These are phyloP conservation scores for Parus major DNA, from an alignment of 2,113 vertebrate species.

Conservation along the genomic window DNA sequence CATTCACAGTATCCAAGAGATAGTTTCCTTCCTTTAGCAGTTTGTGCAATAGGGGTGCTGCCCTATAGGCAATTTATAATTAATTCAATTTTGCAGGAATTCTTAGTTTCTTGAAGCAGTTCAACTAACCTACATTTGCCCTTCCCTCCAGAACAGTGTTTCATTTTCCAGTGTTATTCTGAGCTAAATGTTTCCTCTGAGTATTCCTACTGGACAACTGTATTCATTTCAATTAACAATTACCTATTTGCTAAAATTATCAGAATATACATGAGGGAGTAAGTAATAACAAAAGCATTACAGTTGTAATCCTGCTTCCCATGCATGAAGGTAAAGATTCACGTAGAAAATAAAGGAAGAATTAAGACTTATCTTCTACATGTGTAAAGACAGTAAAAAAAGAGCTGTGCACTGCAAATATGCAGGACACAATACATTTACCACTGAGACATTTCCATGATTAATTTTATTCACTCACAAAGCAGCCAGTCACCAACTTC, in stretches of 20 bases:
- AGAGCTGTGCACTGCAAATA: background rate
- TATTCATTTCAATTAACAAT: conserved; percentile 39
- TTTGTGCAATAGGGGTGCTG: background rate
- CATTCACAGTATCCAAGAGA: background rate
- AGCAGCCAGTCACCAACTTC: background rate
- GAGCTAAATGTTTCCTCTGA: conserved; percentile 1
- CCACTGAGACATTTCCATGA: background rate
- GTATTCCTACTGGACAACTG: conserved; percentile 1
- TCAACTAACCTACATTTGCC: conserved; percentile 43
- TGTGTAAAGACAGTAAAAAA: background rate
- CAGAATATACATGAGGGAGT: background rate
- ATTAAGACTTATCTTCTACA: background rate
- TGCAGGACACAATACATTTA: background rate
- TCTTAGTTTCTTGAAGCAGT: background rate
- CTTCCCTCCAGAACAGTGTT: conserved; percentile 16
- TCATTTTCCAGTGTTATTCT: conserved; percentile 53
- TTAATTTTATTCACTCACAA: background rate
- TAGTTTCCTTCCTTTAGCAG: conserved; percentile 14
- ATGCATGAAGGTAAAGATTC: background rate
- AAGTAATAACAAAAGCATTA: background rate
- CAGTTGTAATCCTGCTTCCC: background rate
- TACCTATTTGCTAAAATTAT: conserved; percentile 41
- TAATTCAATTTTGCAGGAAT: background rate
- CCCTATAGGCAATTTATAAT: background rate
- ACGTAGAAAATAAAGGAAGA: background rate